Conservation (phyloP, 2,797 vertebrate species). For the Sebastes trivittatus region DNA sequence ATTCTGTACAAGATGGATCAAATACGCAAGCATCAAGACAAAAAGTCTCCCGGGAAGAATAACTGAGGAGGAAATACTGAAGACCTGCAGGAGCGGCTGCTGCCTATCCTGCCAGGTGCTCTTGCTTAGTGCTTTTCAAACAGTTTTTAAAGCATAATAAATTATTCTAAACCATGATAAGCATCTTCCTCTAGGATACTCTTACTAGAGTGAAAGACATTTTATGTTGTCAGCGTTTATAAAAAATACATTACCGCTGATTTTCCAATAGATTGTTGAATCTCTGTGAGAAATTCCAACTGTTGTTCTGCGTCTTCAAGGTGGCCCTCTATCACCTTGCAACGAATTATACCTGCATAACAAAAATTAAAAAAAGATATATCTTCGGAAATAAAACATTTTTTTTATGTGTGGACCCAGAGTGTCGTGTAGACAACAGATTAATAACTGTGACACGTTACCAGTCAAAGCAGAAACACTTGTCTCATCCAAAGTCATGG, state of each 20-base stretch:
- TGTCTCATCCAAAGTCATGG: constrained; percentile 91
- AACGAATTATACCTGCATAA: constrained; percentile 89
- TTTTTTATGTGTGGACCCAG: background rate
- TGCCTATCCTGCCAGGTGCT: background rate
- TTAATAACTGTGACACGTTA: constrained; percentile 50
- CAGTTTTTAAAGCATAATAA: background rate
- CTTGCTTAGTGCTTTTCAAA: background rate
- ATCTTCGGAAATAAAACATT: background rate
- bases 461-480: constrained; percentile 90
- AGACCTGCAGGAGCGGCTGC: background rate
- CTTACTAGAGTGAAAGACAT: background rate
- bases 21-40: background rate
- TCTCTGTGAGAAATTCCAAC: constrained; percentile 93
- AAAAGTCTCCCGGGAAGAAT: background rate
- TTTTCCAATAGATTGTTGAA: constrained; percentile 94
- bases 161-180: background rate
- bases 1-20: background rate
- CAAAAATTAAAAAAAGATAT: background rate
- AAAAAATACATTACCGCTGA: constrained; percentile 83
- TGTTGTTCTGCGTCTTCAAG: constrained; percentile 94
- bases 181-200: background rate
- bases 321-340: constrained; percentile 91
- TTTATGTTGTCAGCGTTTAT: background rate
- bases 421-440: background rate
- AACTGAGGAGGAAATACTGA: background rate